phyloP scores from a whole-genome alignment of 2,888 invertebrate genomes.

The Epirrhoe tristata region DNA sequence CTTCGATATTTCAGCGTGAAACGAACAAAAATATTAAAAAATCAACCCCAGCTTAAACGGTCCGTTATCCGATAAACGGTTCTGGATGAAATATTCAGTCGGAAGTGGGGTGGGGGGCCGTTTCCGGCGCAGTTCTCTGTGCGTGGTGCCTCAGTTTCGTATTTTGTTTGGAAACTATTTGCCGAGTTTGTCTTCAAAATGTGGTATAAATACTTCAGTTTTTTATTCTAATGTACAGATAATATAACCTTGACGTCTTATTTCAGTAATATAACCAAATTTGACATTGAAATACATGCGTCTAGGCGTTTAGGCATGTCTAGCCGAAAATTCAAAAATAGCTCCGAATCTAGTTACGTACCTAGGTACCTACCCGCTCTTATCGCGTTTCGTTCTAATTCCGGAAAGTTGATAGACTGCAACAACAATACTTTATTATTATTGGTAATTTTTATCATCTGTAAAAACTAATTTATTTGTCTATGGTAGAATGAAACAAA shows the following conservation, averaged over 20 bases:
- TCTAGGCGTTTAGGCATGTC: neutral
- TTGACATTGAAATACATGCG: neutral
- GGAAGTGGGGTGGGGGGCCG: slow-evolving; percentile 20
- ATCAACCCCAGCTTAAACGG: slow-evolving; percentile 10
- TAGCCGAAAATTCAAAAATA: neutral
- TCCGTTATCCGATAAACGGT: slow-evolving; percentile 18
- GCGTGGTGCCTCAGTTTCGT: neutral
- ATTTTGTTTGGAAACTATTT: neutral
- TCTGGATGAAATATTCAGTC: slow-evolving; percentile 28
- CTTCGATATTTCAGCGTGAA: neutral
- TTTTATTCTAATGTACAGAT: neutral
- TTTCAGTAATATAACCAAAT: neutral
- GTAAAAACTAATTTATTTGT: no score
- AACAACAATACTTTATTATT: no score
- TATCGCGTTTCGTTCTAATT: slow-evolving; percentile 52
- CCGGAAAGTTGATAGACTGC: slow-evolving; percentile 50
- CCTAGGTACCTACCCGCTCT: slow-evolving; percentile 33
- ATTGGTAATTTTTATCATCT: no score
- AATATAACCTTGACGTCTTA: no score
- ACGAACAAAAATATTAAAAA: neutral
- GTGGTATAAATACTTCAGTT: no score
- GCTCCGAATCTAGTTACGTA: neutral
- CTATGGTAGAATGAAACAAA: no score
- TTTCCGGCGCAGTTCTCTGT: slow-evolving; percentile 25
- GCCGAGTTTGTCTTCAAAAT: no score